Evolutionary conservation across 2,113 vertebrate genomes (phyloP), one percentile per base, ranked within the genome.

Genomic region (Pyrgilauda ruficollis): DNA sequence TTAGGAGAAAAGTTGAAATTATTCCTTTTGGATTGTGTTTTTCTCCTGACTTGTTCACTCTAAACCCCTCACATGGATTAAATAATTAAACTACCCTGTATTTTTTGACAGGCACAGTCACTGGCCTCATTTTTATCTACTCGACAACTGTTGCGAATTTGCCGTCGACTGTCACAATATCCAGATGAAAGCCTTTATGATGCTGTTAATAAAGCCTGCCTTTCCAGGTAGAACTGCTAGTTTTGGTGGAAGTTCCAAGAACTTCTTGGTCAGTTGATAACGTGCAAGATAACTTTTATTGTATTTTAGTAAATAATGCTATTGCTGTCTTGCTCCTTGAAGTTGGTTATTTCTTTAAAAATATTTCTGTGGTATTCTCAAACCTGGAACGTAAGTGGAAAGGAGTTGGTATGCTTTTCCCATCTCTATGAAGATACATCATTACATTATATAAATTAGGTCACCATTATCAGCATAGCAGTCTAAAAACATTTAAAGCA

Each of bases 71-170:
- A 21, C 76, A 89, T 2, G 13, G 37, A 82, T 56, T 21, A 91
- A 63, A 47, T 90, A 97, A 96, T 93, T 73, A 52, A 81, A 49
- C 43, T 86, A 5, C 74, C 43, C 89, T 85, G 63, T 95, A 10
- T 83, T 93, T 95, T 93, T 84, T 80, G 81, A 72, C 89, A 99
- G 99, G 98, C 98, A 2, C 98, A 99, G 66, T 99, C 99, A 17
- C 94, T 99, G 94, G 99, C 99, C 63, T 98, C 99, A 0, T 99
- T 99, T 47, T 98, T 99, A 61, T 99, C 99, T 63, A 99, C 99
- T 76, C 98, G 99, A 63, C 99, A 99, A 58, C 97, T 99, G 16
- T 56, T 99, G 91, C 97, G 99, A 87, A 99, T 99, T 94, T 99
- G 98, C 90, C 98, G 98, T 43, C 98, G 99, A 24, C 97, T 99